A percentile compares a stretch with the other conserved stretches of the same genome.
Evolutionary conservation across 2,113 vertebrate genomes (phyloP).

Genomic region (Pachycephala philippinensis): DNA sequence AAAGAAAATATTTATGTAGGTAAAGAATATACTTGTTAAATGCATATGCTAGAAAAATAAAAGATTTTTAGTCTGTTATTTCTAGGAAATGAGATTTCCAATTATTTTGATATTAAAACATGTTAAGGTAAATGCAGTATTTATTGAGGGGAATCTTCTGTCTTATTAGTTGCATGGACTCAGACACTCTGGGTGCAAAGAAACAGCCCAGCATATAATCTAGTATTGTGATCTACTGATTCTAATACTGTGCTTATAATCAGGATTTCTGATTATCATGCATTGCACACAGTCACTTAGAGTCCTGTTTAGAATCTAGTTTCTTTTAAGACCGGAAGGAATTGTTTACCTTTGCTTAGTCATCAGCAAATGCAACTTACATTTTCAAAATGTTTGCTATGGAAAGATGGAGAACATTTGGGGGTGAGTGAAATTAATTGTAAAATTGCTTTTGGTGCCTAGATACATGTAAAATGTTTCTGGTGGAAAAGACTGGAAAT

Average conservation of each 20-base stretch:
- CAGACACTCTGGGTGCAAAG: not conserved
- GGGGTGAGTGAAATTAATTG: not conserved
- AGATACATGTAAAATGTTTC: not conserved
- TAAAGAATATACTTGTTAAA: not conserved
- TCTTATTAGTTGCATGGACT: not conserved
- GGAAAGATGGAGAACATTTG: not conserved
- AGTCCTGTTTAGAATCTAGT: not conserved
- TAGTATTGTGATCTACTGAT: not conserved
- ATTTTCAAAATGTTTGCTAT: not conserved
- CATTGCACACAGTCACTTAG: not conserved
- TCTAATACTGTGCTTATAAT: not conserved
- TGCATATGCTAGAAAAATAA: fast-evolving
- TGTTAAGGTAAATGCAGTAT: not conserved
- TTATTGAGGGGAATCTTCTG: not conserved
- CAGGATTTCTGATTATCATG: not conserved
- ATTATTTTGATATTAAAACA: not conserved
- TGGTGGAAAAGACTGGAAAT: not conserved
- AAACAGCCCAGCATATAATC: not conserved
- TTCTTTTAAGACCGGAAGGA: not conserved
- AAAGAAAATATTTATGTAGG: not conserved
- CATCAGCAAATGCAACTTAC: not conserved
- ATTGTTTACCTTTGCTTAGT: constrained; percentile 2
- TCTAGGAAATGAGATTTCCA: not conserved
- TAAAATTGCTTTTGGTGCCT: not conserved
- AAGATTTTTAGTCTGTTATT: not conserved